Conservation (phyloP, 1,140 invertebrate species). For the Drosophila malerkotliana region DNA sequence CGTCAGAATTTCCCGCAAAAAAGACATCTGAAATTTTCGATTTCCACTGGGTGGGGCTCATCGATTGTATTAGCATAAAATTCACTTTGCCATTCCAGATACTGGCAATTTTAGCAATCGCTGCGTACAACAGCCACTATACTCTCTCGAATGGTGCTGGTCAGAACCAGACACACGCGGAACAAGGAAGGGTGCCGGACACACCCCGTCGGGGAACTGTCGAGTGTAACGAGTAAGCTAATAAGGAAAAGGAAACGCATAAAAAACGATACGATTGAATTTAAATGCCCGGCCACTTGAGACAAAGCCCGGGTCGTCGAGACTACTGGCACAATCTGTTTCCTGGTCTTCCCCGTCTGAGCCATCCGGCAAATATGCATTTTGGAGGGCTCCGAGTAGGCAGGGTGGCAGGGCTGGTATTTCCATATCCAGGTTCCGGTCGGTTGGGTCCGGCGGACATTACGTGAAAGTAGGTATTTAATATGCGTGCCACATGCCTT, state of each 20-base stretch:
- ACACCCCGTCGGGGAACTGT: slow-evolving; percentile 5
- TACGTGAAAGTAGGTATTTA: slow-evolving; percentile 79
- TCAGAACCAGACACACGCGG: not conserved
- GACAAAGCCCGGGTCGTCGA: slow-evolving; percentile 37
- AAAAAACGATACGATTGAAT: slow-evolving; percentile 78
- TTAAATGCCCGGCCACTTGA: slow-evolving; percentile 72
- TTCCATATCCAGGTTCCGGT: slow-evolving; percentile 51
- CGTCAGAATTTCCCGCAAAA: slow-evolving; percentile 4
- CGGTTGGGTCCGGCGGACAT: slow-evolving; percentile 57
- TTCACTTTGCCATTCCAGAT: slow-evolving; percentile 74
- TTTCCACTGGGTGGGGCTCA: not conserved
- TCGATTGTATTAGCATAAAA: slow-evolving; percentile 64
- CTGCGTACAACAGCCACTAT: slow-evolving; percentile 80
- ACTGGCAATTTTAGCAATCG: slow-evolving; percentile 23
- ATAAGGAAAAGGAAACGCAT: slow-evolving; percentile 77
- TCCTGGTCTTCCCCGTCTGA: slow-evolving; percentile 34
- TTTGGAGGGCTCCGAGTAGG: slow-evolving; percentile 10
- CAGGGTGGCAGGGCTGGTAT: slow-evolving; percentile 35
- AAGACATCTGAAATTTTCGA: slow-evolving; percentile 6
- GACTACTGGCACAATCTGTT: slow-evolving; percentile 38
- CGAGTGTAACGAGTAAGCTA: slow-evolving; percentile 67
- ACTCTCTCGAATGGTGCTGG: slow-evolving; percentile 59
- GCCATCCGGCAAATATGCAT: slow-evolving; percentile 58
- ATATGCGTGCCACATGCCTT: slow-evolving; percentile 79
- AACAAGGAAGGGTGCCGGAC: no score